Conservation (phyloP, 2,888 invertebrate genomes). For the Myathropa florea region DNA sequence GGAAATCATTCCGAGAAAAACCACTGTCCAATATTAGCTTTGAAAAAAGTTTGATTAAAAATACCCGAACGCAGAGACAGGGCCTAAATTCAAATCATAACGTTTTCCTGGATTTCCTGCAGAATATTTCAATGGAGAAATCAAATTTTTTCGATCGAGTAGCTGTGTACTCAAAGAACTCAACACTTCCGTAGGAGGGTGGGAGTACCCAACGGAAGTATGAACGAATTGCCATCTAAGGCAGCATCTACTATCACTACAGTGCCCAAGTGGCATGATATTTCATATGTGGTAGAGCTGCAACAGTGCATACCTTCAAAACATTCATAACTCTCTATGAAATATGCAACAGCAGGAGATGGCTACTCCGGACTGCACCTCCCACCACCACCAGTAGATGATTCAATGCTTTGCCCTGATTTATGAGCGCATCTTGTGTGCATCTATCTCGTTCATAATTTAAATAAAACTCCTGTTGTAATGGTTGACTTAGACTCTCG, state of each 20-base stretch:
- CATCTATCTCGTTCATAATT: slow-evolving; percentile 72
- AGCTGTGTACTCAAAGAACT: neutral
- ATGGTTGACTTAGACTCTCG: slow-evolving; percentile 65
- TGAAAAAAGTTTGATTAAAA: no score
- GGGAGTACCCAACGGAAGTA: neutral
- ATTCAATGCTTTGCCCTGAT: slow-evolving; percentile 71
- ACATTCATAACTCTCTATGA: slow-evolving; percentile 51
- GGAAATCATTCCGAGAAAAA: no score
- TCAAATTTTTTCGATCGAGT: neutral
- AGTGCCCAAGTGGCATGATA: slow-evolving; percentile 50
- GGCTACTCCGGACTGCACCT: neutral
- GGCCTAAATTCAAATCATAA: neutral
- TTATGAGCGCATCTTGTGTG: slow-evolving; percentile 72
- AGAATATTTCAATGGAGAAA: neutral
- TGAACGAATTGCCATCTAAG: neutral
- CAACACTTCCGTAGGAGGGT: neutral
- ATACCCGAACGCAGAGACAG: no score
- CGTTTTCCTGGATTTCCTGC: neutral
- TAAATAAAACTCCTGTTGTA: slow-evolving; percentile 72
- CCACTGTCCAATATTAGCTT: no score
- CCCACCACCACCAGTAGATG: slow-evolving; percentile 45
- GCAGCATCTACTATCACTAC: neutral
- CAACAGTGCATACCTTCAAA: slow-evolving; percentile 47
- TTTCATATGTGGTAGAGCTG: slow-evolving; percentile 44
- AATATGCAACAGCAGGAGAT: slow-evolving; percentile 53